Evolutionary conservation across 2,888 invertebrate species (phyloP).

Genomic region (Podotricha telesiphe): DNA sequence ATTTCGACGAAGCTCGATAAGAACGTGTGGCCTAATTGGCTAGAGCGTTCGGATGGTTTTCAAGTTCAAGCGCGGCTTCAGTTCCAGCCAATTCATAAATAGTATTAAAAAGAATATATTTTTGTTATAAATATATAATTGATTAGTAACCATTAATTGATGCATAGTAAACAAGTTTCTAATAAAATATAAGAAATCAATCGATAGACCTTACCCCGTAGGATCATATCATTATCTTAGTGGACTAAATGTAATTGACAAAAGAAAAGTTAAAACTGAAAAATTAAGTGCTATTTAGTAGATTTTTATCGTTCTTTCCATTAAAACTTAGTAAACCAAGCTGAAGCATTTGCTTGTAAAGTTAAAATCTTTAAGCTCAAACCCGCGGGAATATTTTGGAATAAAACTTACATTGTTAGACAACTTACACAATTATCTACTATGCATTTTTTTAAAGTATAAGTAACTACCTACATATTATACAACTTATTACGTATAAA

Average conservation of each 20-base stretch:
- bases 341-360: neutral
- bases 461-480: neutral
- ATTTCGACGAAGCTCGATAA: too few species aligned
- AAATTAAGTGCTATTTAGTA: neutral
- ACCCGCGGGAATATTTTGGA: neutral
- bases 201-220: neutral
- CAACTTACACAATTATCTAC: neutral
- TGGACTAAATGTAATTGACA: neutral
- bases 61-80: too few species aligned
- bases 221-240: neutral
- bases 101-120: too few species aligned
- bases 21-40: too few species aligned
- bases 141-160: too few species aligned
- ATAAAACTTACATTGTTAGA: neutral
- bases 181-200: neutral
- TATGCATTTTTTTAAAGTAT: neutral
- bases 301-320: neutral
- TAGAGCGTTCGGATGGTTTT: too few species aligned
- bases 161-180: too few species aligned
- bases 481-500: neutral
- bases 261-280: conserved; percentile 6
- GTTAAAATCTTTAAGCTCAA: neutral
- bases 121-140: too few species aligned
- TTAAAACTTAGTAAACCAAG: neutral
- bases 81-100: too few species aligned